phyloP scores from a whole-genome alignment of 2,113 vertebrate genomes.

The Rhadina sibilatrix region DNA sequence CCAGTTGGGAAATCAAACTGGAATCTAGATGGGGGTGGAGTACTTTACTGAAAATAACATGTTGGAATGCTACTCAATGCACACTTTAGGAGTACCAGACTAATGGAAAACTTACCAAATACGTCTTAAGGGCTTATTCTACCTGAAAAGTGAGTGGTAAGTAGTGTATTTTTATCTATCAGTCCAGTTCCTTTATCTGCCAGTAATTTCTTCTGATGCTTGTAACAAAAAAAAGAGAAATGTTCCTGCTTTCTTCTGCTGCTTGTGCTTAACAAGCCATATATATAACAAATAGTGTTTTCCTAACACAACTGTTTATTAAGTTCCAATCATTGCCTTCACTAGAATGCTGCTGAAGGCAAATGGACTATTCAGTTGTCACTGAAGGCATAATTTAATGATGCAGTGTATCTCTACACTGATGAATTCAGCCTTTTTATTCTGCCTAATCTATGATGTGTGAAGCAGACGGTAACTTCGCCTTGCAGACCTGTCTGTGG shows the following conservation, averaged over 20 bases:
- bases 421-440: constrained; percentile 23
- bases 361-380: constrained; percentile 32
- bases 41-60: background rate
- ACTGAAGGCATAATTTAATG: background rate
- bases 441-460: background rate
- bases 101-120: background rate
- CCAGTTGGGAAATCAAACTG: background rate
- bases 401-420: background rate
- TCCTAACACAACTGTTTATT: constrained; percentile 19
- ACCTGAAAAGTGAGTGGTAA: background rate
- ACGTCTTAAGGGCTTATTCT: background rate
- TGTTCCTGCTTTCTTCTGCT: background rate
- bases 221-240: background rate
- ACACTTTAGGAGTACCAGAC: background rate
- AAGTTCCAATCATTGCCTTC: constrained; percentile 3
- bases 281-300: background rate
- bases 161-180: background rate
- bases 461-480: background rate
- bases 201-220: background rate
- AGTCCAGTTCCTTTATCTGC: background rate
- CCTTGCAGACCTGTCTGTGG: background rate
- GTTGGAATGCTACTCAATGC: background rate
- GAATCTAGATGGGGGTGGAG: background rate
- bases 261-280: background rate
- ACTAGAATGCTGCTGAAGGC: constrained; percentile 16